phyloP scores from a whole-genome alignment of 2,888 invertebrate genomes.

The Embidobia sp. region DNA sequence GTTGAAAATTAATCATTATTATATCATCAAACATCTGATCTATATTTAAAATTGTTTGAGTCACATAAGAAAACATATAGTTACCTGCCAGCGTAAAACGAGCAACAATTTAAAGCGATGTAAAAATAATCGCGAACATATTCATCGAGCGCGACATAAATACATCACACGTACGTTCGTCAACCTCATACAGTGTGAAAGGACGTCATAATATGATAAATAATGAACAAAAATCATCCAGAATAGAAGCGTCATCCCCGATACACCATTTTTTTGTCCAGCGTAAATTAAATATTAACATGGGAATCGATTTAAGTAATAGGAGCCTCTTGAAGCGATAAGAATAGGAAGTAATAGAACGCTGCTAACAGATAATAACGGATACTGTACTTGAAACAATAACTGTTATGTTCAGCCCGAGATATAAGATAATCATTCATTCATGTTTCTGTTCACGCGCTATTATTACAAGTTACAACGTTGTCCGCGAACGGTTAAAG shows the following conservation, averaged over 20 bases:
- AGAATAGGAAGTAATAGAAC: slow-evolving; percentile 60
- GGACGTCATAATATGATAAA: slow-evolving; percentile 31
- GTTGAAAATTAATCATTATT: too few species aligned
- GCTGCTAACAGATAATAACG: slow-evolving; percentile 56
- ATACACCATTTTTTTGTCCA: slow-evolving; percentile 20
- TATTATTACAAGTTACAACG: slow-evolving; percentile 58
- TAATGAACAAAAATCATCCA: slow-evolving; percentile 22
- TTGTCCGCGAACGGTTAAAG: slow-evolving; percentile 48
- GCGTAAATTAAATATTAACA: slow-evolving; percentile 28
- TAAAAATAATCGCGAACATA: background rate
- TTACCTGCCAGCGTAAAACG: too few species aligned
- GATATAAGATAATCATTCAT: slow-evolving; percentile 67
- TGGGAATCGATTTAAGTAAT: slow-evolving; percentile 33
- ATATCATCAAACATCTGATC: too few species aligned
- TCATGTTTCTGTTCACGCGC: slow-evolving; percentile 65
- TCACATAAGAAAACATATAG: too few species aligned
- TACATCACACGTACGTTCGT: slow-evolving; percentile 11
- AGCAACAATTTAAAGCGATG: too few species aligned
- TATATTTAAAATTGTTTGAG: too few species aligned
- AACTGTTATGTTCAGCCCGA: slow-evolving; percentile 59
- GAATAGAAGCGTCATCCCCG: slow-evolving; percentile 18
- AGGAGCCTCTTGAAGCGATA: slow-evolving; percentile 45
- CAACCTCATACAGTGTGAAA: slow-evolving; percentile 27
- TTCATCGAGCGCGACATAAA: background rate
- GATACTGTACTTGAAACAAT: slow-evolving; percentile 61